Conservation (phyloP, 2,888 invertebrate genomes). For the Hemistola chrysoprasaria region DNA sequence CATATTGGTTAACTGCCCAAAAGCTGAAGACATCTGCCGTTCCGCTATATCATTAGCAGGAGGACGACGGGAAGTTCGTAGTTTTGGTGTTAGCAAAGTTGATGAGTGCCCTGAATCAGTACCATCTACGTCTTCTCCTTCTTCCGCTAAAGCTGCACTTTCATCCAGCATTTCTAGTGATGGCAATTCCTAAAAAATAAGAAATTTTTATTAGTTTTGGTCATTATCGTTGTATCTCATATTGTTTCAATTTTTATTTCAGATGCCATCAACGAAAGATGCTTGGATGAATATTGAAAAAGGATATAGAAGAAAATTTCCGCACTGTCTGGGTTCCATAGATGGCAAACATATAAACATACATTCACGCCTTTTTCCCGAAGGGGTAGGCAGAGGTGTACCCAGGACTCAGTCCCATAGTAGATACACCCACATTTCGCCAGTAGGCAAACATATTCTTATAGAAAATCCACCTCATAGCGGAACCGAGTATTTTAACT, state of each 20-base stretch:
- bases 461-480: constrained; percentile 29
- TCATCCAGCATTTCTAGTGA: neutral
- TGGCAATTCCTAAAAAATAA: neutral
- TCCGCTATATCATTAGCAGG: constrained; percentile 3
- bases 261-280: constrained; percentile 2
- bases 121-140: too few species aligned
- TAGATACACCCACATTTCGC: too few species aligned
- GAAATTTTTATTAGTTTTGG: neutral
- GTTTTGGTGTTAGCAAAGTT: neutral
- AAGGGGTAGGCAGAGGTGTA: too few species aligned
- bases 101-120: too few species aligned
- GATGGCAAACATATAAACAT: too few species aligned
- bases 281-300: constrained; percentile 16
- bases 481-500: constrained; percentile 24
- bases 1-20: constrained; percentile 10
- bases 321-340: constrained; percentile 28
- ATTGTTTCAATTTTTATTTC: neutral
- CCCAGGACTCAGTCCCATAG: too few species aligned
- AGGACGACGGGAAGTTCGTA: constrained; percentile 4
- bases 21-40: constrained; percentile 7
- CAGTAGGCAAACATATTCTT: constrained; percentile 32
- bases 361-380: too few species aligned
- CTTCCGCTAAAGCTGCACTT: too few species aligned
- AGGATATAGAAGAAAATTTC: constrained; percentile 23
- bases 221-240: neutral